Base-by-base conservation (phyloP, 2,888 invertebrate species). In the Mythimna vitellina region DNA sequence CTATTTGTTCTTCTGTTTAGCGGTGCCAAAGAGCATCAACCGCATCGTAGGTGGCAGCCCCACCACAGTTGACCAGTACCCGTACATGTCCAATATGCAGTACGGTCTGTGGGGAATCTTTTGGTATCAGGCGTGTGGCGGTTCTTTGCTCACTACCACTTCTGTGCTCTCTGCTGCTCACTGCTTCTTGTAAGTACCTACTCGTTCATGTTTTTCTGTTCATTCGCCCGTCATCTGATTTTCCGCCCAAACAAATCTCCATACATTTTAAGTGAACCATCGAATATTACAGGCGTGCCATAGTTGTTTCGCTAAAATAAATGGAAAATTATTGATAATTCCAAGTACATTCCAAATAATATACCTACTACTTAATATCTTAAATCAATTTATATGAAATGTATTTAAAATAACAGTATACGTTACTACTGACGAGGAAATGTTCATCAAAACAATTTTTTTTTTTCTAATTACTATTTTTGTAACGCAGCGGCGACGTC, bases 1-100 rank as follows among this genome's bases (percentile, higher is more conserved):
- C 7, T 57, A 17, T 35, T 56, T 57, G n/a, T n/a, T n/a, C n/a
- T 62, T 51, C 14, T 14, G 4, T 65, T 35, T 82, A 92, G 93
- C 93, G 86, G 88, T 85, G 32, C 91, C 91, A 4, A 86, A 84
- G 75, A 81, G 60, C 12, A 54, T 67, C 38, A 81, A 71, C 62
- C 92, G 92, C 32, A 93, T 93, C 56, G 92, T 93, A 3, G 93
- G 93, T 9, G 94, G 94, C 3, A 46, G 73, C 1, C 63, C 81
- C 3, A 91, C 92, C 14, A 85, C 84, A 0, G 74, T 94, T 3
- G 82, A 91, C 0, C 22, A 74, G 1, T 93, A 92, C 81, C 93
- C 93, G 0, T 93, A 86, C 86, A 93, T 93, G 91, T 79, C 90
- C 73, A 92, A 90, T 82, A 90, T 93, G 91, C 89, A 91, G 76